Base-by-base conservation (phyloP, 2,797 vertebrate species). In the Rhyacichthys aspro region DNA sequence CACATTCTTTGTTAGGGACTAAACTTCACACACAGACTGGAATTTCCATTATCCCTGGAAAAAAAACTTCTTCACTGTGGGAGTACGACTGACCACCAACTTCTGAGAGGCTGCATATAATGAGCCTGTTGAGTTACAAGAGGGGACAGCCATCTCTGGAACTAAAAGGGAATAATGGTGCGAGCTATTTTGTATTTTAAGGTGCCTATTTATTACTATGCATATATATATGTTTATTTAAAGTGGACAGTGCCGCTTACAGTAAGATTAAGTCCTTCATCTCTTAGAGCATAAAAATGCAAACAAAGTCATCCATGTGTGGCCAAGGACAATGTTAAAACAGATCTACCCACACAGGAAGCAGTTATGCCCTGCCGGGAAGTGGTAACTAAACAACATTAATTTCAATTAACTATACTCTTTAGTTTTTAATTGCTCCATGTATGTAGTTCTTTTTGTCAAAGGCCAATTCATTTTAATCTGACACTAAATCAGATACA, bases 21-120 rank as follows among this genome's bases (percentile, higher is more conserved):
- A 66, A 79, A 82, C 67, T 81, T 76, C 71, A 75, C 83, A 83
- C 50, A 43, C 44, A 37, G 67, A 32, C 68, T 83, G 82, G 79
- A 88, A 70, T 86, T 86, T 74, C 75, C 74, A 82, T 84, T 79
- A 80, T 53, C 55, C 38, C 59, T 18, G 44, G 3, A 28, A 28
- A 34, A 49, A 19, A 39, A 46, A 52, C 49, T 17, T 11, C 58
- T 55, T 59, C 49, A 69, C 45, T 56, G 66, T 70, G 72, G 84
- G 78, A 15, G 83, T 57, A 77, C 52, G 28, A 9, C 59, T 72
- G 71, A 66, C 70, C 66, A 70, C 63, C 56, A 50, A 28, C 41
- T 61, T 68, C 34, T 62, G 52, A 69, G 8, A 47, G 39, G 49
- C 52, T 49, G 54, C 61, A 60, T 64, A 55, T 56, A 74, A 64